A percentile compares a stretch with the other conserved stretches of the same genome.
These are phyloP conservation scores for Cyclina sinensis DNA, from an alignment of 1,140 invertebrate species.

Conservation along the genomic window DNA sequence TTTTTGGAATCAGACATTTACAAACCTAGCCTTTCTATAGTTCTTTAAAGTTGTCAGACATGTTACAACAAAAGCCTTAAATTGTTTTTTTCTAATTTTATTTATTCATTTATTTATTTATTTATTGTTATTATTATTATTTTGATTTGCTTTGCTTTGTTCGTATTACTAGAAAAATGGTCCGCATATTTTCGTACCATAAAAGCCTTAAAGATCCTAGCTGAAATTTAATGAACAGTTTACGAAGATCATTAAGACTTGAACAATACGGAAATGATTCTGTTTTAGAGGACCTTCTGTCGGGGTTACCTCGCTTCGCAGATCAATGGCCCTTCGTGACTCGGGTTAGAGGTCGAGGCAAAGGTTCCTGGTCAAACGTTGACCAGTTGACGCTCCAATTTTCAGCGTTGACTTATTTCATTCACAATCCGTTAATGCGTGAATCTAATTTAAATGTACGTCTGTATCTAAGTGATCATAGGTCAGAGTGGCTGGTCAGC, in stretches of 20 bases:
- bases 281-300: slow-evolving; percentile 18
- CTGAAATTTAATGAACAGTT: slow-evolving; percentile 8
- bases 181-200: no score
- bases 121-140: no score
- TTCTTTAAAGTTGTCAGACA: no score
- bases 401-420: slow-evolving; percentile 65
- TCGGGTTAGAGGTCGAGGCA: slow-evolving; percentile 34
- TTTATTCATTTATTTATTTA: no score
- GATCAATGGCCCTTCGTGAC: slow-evolving; percentile 39
- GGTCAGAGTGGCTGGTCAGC: slow-evolving; percentile 43
- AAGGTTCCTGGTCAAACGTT: slow-evolving; percentile 52
- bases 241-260: neutral
- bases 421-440: slow-evolving; percentile 13
- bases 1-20: no score
- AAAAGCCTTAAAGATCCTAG: neutral
- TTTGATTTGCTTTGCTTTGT: no score
- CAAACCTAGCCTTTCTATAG: no score
- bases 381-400: slow-evolving; percentile 56
- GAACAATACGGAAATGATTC: slow-evolving; percentile 19
- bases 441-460: slow-evolving; percentile 45
- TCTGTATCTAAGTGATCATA: slow-evolving; percentile 21
- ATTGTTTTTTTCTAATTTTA: no score
- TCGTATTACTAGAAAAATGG: no score
- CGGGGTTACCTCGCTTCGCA: neutral
- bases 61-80: no score